These are phyloP conservation scores for Episyrphus balteatus DNA, from an alignment of 1,140 invertebrate species.

Conservation along the genomic window DNA sequence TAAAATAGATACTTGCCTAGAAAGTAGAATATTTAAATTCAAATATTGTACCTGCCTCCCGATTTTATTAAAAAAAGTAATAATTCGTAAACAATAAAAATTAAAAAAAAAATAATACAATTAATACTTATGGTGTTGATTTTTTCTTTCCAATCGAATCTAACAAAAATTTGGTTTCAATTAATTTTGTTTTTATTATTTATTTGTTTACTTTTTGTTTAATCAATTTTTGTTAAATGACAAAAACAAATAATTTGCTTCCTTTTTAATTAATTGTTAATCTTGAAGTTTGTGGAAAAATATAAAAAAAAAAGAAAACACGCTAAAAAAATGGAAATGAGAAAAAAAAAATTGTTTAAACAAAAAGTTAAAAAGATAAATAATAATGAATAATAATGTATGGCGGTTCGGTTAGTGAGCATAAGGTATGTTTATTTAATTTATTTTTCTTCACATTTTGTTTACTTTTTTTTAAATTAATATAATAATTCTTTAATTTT, in stretches of 20 bases:
- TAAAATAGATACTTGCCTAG: too few species aligned
- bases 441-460: neutral
- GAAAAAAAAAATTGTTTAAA: too few species aligned
- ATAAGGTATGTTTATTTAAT: slow-evolving; percentile 29
- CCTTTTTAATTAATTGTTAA: neutral
- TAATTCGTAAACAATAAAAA: too few species aligned
- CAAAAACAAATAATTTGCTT: too few species aligned
- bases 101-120: too few species aligned
- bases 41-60: too few species aligned
- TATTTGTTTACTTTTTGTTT: neutral
- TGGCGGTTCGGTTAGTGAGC: slow-evolving; percentile 21
- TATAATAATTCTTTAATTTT: neutral
- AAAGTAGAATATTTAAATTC: too few species aligned
- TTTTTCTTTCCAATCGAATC: neutral
- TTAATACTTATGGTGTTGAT: neutral
- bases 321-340: neutral
- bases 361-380: too few species aligned
- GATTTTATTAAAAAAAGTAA: too few species aligned
- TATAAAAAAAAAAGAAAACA: neutral
- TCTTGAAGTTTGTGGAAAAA: neutral
- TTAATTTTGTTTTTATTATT: neutral
- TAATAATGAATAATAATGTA: too few species aligned
- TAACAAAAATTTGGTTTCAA: neutral
- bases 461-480: neutral
- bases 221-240: too few species aligned